Base-by-base conservation (phyloP, 2,797 vertebrate genomes). In the Coregonus sp. region DNA sequence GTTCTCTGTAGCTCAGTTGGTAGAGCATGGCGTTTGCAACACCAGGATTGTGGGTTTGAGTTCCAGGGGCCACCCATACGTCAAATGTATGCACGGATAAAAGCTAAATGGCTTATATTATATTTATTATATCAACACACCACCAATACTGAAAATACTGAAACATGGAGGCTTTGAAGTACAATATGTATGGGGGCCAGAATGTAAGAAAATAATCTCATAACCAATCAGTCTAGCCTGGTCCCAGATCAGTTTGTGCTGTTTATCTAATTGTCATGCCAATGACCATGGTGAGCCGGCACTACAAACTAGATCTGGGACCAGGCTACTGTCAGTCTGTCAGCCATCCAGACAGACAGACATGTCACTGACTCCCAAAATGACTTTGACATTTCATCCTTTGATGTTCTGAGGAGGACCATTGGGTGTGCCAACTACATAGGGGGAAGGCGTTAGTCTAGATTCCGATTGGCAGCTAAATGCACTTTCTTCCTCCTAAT, bases 311-410 rank as follows among this genome's bases (percentile, higher is more conserved):
- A n/a, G 16, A 59, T n/a, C 5, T 6, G n/a, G 56, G n/a, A 59
- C 56, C 56, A 59, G 52, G 9, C 9, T 47, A 35, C 82, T 80
- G 85, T 88, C 82, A 88, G 78, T 18, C n/a, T 61, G 47, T 84
- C 29, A 85, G 88, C 78, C 76, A 87, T 72, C 79, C 82, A 47
- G 40, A 47, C 9, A 2, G 31, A 84, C 47, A 18, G 82, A 82
- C 73, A 67, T 79, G 82, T 89, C 87, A 84, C 61, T 80, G 86
- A 89, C 84, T 85, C 87, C 81, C 86, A 87, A 2, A 85, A 86
- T 83, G 82, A 47, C 9, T 47, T 12, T 47, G 35, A 76, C 11
- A 0, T 74, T 31, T 29, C 20, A 29, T 31, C 25, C 86, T 89
- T 86, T 92, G 84, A 89, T 86, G 82, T 63, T 0, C 31, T 72